Percentiles rank a stretch among this genome's conserved stretches.
Conservation (phyloP, 2,888 invertebrate species). For the Clusia tigrina region DNA sequence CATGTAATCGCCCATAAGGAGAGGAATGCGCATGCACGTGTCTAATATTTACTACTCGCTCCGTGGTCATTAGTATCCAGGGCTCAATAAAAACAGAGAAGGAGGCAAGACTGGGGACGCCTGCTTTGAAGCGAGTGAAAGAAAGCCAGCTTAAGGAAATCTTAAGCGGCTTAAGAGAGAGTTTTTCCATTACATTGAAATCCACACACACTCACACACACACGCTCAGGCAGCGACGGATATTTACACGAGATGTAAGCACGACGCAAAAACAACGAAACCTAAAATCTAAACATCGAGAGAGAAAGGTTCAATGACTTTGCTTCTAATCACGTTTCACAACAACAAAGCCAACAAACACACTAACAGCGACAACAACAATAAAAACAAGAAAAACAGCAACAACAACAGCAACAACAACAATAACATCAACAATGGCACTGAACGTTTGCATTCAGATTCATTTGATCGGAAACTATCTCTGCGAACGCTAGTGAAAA, state of each 20-base stretch:
- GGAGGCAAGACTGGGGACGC: too few relatives aligned
- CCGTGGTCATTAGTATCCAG: too few relatives aligned
- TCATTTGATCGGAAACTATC: constrained; percentile 14
- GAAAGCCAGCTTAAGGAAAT: not conserved
- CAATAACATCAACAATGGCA: not conserved
- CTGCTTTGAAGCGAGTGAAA: not conserved
- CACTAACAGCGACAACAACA: not conserved
- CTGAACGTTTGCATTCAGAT: constrained; percentile 4
- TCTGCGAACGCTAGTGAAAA: not conserved
- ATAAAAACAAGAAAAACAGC: not conserved
- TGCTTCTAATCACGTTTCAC: not conserved
- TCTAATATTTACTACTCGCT: too few relatives aligned
- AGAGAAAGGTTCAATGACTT: not conserved
- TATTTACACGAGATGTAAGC: not conserved
- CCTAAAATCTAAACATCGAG: not conserved
- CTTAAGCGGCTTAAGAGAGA: not conserved
- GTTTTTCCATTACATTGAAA: not conserved
- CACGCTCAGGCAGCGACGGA: too few relatives aligned
- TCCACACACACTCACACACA: not conserved
- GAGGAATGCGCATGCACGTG: constrained; percentile 24
- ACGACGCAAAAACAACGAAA: not conserved
- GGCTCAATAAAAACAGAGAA: too few relatives aligned
- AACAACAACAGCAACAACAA: not conserved
- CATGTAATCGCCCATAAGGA: constrained; percentile 45
- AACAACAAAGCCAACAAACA: not conserved